phyloP scores from a whole-genome alignment of 2,113 vertebrate species.

The Fulmarus glacialis region DNA sequence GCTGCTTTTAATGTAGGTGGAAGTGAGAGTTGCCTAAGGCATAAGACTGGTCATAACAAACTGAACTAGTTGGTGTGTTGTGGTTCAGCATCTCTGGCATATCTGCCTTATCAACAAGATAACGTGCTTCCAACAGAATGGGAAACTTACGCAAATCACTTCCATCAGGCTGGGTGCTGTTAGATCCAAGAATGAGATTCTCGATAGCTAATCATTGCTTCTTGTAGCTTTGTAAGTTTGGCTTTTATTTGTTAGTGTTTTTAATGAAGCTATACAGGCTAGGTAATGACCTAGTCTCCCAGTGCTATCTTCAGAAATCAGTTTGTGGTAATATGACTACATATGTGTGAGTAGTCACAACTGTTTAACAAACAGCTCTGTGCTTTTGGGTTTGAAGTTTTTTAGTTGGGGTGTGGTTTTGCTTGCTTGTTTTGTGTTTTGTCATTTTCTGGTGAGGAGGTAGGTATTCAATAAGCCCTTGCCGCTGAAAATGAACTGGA shows the following conservation, averaged over 20 bases:
- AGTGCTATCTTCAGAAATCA: not conserved
- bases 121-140: not conserved
- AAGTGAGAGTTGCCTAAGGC: not conserved
- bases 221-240: not conserved
- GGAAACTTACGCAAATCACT: not conserved
- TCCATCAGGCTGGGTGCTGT: not conserved
- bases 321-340: not conserved
- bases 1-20: not conserved
- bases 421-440: not conserved
- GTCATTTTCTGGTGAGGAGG: not conserved
- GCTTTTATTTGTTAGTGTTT: not conserved
- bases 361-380: not conserved
- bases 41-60: not conserved
- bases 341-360: not conserved
- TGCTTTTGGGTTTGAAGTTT: not conserved
- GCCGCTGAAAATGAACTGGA: not conserved
- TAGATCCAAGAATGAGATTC: not conserved
- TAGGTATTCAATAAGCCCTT: not conserved
- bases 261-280: not conserved
- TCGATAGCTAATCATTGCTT: accelerated
- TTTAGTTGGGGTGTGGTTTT: not conserved
- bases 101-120: too few species aligned
- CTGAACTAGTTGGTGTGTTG: not conserved
- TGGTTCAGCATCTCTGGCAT: accelerated
- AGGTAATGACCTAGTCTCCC: not conserved